phyloP scores from a whole-genome alignment of 2,797 vertebrate species.

The Enteromius mattozi region DNA sequence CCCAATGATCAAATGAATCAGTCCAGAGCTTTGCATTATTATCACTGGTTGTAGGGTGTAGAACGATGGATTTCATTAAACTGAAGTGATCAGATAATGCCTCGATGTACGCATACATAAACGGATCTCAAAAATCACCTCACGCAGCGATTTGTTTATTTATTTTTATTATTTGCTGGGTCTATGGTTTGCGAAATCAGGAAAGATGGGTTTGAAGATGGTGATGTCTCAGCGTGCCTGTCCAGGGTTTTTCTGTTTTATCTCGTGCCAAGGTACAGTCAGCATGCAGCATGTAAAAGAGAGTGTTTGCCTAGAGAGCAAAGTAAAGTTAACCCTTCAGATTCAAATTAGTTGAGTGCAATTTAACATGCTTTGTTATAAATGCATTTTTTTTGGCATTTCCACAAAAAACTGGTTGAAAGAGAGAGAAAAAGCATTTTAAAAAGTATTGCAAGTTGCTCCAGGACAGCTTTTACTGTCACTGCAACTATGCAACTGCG shows the following conservation, averaged over 20 bases:
- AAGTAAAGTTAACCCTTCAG: conserved; percentile 1
- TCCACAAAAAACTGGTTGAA: not conserved
- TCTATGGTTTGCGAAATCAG: conserved; percentile 42
- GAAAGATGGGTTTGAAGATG: conserved; percentile 15
- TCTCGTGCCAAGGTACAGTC: conserved; percentile 7
- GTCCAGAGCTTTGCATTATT: conserved; percentile 41
- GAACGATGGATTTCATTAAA: conserved; percentile 44
- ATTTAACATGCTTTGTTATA: conserved; percentile 1
- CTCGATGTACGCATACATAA: conserved; percentile 9
- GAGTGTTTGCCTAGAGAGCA: conserved; percentile 1
- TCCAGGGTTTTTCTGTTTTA: conserved; percentile 20
- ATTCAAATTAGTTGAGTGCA: not conserved
- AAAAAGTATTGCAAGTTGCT: not conserved
- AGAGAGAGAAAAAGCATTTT: not conserved
- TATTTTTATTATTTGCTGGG: not conserved
- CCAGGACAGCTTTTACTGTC: no score
- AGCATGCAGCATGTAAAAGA: conserved; percentile 13
- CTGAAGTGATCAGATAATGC: conserved; percentile 30
- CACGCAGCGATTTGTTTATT: not conserved
- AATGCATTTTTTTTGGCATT: not conserved
- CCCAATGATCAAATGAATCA: conserved; percentile 39
- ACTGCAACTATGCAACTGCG: not conserved
- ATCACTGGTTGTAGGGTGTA: conserved; percentile 18
- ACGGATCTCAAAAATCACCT: conserved; percentile 5
- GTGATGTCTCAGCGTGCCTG: conserved; percentile 5